Evolutionary conservation across 2,113 vertebrate species (phyloP).

Genomic region (Sylvietta virens): DNA sequence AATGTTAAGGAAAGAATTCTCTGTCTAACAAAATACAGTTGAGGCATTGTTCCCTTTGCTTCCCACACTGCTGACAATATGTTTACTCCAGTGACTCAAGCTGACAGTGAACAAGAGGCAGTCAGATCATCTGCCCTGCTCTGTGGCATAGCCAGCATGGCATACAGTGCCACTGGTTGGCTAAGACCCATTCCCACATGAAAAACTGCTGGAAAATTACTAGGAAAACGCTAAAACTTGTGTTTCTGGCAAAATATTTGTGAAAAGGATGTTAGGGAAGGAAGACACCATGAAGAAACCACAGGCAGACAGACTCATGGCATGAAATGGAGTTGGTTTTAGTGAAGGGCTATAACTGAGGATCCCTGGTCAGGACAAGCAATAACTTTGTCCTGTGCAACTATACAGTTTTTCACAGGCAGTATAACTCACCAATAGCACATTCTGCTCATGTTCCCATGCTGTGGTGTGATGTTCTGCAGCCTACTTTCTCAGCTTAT

Average conservation of each 20-base stretch:
- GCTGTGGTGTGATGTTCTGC: neutral
- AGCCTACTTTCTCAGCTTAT: neutral
- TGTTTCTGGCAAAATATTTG: neutral
- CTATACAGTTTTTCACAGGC: neutral
- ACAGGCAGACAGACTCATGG: neutral
- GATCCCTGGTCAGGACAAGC: neutral
- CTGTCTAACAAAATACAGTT: neutral
- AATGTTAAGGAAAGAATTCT: neutral
- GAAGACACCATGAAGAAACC: neutral
- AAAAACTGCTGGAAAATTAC: neutral
- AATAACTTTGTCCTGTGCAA: neutral
- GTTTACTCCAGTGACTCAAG: neutral
- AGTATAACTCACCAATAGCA: accelerated
- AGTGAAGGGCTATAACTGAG: neutral
- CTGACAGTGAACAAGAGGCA: neutral
- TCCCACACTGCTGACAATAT: neutral
- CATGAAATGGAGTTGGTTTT: accelerated
- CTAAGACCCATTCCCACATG: neutral
- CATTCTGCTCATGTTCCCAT: neutral
- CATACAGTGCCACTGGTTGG: accelerated
- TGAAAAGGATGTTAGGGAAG: neutral
- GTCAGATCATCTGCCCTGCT: neutral
- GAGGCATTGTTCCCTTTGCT: neutral
- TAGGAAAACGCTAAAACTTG: neutral
- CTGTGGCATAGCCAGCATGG: neutral